Evolutionary conservation across 1,140 invertebrate genomes (phyloP).

Genomic region (Zaprionus ghesquierei): DNA sequence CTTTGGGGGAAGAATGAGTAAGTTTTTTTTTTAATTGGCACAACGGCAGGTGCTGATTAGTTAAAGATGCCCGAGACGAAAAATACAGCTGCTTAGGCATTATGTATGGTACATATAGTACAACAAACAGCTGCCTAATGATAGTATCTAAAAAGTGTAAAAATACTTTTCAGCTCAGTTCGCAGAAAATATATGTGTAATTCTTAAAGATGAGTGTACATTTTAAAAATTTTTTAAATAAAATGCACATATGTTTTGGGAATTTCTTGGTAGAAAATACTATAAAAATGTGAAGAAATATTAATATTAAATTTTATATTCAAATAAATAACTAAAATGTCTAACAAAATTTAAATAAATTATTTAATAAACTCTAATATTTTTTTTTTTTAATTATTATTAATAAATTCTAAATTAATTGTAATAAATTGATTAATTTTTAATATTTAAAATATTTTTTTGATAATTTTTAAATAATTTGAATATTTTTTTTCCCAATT

Average conservation of each 20-base stretch:
- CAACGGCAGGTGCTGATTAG: not conserved
- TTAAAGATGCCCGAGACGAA: not conserved
- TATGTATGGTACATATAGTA: too few relatives aligned
- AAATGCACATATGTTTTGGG: too few relatives aligned
- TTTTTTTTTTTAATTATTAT: too few relatives aligned
- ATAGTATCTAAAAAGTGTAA: not conserved
- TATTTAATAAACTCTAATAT: too few relatives aligned
- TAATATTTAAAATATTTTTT: too few relatives aligned
- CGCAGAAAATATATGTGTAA: not conserved
- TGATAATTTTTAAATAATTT: too few relatives aligned
- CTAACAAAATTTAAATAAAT: too few relatives aligned
- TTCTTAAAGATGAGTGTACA: not conserved
- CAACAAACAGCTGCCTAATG: not conserved
- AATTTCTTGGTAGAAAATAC: not conserved
- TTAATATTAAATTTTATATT: too few relatives aligned
- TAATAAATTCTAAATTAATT: too few relatives aligned
- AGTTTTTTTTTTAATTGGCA: conserved; percentile 30
- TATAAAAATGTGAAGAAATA: not conserved
- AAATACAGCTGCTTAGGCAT: not conserved
- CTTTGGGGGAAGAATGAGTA: not conserved
- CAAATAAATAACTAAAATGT: too few relatives aligned
- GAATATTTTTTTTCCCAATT: too few relatives aligned
- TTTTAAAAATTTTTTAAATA: not conserved
- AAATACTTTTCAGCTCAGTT: not conserved
- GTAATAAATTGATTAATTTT: too few relatives aligned